Evolutionary conservation across 2,113 vertebrate genomes (phyloP), one percentile per base, ranked within the genome.

Genomic region (Colistium nudipinnis): DNA sequence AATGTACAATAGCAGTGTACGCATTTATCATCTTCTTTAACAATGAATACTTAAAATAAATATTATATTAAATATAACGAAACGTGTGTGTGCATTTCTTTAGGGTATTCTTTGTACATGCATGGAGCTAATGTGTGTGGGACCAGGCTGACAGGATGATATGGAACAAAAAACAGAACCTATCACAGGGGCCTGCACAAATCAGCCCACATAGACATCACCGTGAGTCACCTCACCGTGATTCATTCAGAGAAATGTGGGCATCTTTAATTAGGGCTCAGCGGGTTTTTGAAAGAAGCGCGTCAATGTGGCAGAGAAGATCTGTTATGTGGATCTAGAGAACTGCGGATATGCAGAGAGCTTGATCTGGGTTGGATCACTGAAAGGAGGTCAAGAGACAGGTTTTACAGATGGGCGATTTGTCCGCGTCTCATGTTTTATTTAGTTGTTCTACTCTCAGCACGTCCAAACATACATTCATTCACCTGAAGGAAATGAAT

Each of bases 171-270:
- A 59, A 74, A 77, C 52, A 57, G 12, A 33, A 1, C 24, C 11
- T 49, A 69, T 55, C 49, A 28, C n/a, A n/a, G 62, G 65, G 70
- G 31, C 61, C 0, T n/a, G 0, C 2, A 65, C 31, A 72, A 45
- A 28, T 39, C 62, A 43, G 66, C 52, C 66, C 82, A 78, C 67
- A 68, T 74, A 69, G 68, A 30, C 66, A n/a, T 66, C 30, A 1
- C 2, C 47, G 70, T 64, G 57, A 10, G 30, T 68, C 74, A 68
- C 30, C 24, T 62, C 55, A 47, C 70, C 41, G 19, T 52, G 9
- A 62, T 70, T 43, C 72, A 69, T 74, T 59, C 24, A 56, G 3
- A 60, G 30, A 41, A 55, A 68, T 45, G 30, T 2, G 33, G 66
- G 30, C 59, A 43, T 12, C 31, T 61, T 43, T 55, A 52, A 30